Evolutionary conservation across 2,888 invertebrate genomes (phyloP).

Genomic region (Drosophila ustulata): DNA sequence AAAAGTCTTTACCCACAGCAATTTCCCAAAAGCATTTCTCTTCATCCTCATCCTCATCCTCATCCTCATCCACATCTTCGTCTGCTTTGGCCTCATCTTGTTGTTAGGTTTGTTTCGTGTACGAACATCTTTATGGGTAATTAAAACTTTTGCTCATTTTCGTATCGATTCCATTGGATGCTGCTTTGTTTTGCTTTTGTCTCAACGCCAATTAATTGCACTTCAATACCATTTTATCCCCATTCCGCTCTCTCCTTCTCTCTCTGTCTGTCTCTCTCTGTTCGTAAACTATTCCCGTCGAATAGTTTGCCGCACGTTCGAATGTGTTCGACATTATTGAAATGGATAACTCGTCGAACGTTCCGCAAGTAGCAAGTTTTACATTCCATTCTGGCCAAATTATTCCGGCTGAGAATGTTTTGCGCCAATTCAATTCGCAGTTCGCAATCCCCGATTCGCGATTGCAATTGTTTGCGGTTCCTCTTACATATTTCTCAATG

Average conservation of each 20-base stretch:
- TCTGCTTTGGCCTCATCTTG: constrained; percentile 25
- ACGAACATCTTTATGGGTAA: constrained; percentile 83
- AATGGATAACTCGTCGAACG: constrained; percentile 37
- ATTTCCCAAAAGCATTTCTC: constrained; percentile 45
- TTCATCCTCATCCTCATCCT: constrained; percentile 21
- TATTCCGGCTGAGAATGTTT: constrained; percentile 57
- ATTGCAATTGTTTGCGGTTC: constrained; percentile 56
- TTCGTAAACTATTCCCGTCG: constrained; percentile 45
- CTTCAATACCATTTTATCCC: constrained; percentile 65
- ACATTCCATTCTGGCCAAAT: constrained; percentile 59
- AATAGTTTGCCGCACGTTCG: constrained; percentile 48
- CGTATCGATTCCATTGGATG: constrained; percentile 52
- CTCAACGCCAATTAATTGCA: constrained; percentile 73
- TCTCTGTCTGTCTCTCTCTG: constrained; percentile 2
- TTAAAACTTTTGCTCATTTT: constrained; percentile 83
- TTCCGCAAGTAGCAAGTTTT: constrained; percentile 43
- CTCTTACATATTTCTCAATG: constrained; percentile 16
- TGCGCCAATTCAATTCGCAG: constrained; percentile 37
- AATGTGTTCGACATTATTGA: constrained; percentile 72
- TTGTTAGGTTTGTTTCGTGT: constrained; percentile 59
- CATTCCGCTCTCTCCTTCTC: neutral
- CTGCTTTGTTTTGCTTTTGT: constrained; percentile 38
- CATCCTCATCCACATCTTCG: constrained; percentile 1
- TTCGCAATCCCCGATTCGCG: constrained; percentile 28
- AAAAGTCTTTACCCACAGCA: constrained; percentile 51